A percentile compares a stretch with the other conserved stretches of the same genome.
Conservation (phyloP, 2,888 invertebrate genomes). For the Trichogramma evanescens region DNA sequence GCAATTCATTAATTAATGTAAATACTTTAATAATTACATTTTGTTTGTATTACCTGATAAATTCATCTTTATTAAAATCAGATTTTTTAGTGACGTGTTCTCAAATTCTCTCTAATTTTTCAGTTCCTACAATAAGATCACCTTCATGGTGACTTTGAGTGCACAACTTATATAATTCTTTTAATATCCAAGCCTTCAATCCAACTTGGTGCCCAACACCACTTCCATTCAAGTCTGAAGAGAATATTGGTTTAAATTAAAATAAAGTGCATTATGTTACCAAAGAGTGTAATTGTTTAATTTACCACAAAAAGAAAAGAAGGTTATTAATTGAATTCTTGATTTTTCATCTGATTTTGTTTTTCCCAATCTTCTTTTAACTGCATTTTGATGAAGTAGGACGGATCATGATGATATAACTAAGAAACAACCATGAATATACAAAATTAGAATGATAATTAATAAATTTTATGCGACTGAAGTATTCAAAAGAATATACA, state of each 20-base stretch:
- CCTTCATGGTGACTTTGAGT: constrained; percentile 77
- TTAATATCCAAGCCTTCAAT: constrained; percentile 84
- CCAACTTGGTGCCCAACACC: constrained; percentile 89
- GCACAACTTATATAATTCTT: constrained; percentile 93
- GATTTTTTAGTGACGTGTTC: constrained; percentile 92
- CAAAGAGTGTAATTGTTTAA: constrained; percentile 27
- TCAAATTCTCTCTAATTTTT: constrained; percentile 98
- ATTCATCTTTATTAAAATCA: constrained; percentile 78
- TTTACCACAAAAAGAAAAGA: constrained; percentile 94
- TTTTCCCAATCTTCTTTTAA: constrained; percentile 96
- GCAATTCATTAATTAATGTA: not conserved
- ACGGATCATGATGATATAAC: constrained; percentile 88
- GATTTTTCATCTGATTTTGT: constrained; percentile 85
- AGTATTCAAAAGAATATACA: no score
- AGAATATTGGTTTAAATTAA: no score
- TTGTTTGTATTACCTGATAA: constrained; percentile 61
- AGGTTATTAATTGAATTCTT: constrained; percentile 88
- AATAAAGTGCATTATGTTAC: not conserved
- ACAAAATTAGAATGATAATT: constrained; percentile 1
- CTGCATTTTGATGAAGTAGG: constrained; percentile 90
- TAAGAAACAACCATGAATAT: constrained; percentile 41
- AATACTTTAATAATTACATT: not conserved
- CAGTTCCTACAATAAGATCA: constrained; percentile 78
- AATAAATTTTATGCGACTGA: no score
- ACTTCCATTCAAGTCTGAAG: constrained; percentile 86